Base-by-base conservation (phyloP, 2,888 invertebrate genomes). In the Agriopis aurantiaria region DNA sequence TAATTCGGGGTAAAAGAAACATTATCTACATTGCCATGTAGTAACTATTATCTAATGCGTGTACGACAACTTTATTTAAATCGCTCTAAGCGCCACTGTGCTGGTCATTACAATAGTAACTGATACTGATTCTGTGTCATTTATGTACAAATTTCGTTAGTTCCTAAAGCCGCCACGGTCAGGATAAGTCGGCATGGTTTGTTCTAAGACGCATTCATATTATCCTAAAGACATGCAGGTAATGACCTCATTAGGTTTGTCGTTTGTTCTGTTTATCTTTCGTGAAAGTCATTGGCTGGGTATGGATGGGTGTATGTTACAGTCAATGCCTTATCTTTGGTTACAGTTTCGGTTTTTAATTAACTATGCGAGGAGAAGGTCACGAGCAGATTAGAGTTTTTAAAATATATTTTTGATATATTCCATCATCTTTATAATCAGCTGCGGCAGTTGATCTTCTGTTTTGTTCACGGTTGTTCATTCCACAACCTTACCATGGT, bases 171-270 rank as follows among this genome's bases (percentile, higher is more conserved):
- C 5, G 14, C 33, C 45, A 53, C 8, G 46, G 23, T 33, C 23
- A 46, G 23, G 46, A 23, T 48, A 46, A 11, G 41, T 45, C 55
- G 41, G 56, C 6, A 10, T 3, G 17, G 17, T 43, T 43, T 14
- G 56, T 57, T 73, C 71, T 64, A 8, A 52, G 73, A 68, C 73
- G 46, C 67, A 71, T 73, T 73, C 66, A 75, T 60, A 45, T 46
- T 66, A 73, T 73, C 68, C 63, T 69, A 68, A 68, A 73, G 63
- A 65, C 69, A 55, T 65, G 55, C 72, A 75, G 73, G 69, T 73
- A 73, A 73, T 68, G 71, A 66, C 68, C 69, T 72, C 73, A 64
- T 75, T 68, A 66, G 43, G 60, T 55, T 23, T 40, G 66, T 66
- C 71, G 57, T 64, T 51, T 55, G 65, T 63, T 51, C 51, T 48